These are phyloP conservation scores for Progne subis DNA, from an alignment of 2,113 vertebrate species.

Conservation along the genomic window DNA sequence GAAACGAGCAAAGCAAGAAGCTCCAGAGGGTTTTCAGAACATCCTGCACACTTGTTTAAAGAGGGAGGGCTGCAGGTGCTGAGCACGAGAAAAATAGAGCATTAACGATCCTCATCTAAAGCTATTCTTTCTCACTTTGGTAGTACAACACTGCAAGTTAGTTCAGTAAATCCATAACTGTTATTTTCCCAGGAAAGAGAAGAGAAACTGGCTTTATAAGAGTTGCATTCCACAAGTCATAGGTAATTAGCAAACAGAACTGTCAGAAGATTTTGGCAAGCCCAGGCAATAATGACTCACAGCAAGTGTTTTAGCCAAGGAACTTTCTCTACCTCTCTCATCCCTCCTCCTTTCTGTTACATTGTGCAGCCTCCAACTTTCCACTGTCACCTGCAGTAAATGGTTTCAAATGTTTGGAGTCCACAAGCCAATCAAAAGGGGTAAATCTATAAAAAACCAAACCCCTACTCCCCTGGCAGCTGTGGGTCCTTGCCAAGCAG, in stretches of 20 bases:
- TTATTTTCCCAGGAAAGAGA: neutral
- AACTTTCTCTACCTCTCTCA: neutral
- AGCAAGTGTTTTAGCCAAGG: neutral
- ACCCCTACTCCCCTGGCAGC: neutral
- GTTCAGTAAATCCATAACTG: neutral
- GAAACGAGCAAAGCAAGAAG: neutral
- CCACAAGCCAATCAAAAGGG: neutral
- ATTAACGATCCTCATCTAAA: neutral
- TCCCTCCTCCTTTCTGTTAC: neutral
- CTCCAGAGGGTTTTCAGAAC: neutral
- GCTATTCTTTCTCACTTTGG: neutral
- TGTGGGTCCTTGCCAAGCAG: neutral
- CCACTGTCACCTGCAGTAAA: neutral
- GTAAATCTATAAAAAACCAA: neutral
- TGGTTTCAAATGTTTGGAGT: neutral
- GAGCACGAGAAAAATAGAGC: neutral
- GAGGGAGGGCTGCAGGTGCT: neutral
- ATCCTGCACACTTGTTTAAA: neutral
- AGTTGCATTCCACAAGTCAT: constrained; percentile 9
- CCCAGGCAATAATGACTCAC: constrained; percentile 1
- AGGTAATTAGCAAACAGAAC: constrained; percentile 35
- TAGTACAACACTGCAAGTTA: neutral
- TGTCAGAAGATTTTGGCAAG: constrained; percentile 6
- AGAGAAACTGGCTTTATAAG: neutral
- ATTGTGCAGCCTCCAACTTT: neutral